Conservation (phyloP, 2,113 vertebrate species). For the Labeo catla region DNA sequence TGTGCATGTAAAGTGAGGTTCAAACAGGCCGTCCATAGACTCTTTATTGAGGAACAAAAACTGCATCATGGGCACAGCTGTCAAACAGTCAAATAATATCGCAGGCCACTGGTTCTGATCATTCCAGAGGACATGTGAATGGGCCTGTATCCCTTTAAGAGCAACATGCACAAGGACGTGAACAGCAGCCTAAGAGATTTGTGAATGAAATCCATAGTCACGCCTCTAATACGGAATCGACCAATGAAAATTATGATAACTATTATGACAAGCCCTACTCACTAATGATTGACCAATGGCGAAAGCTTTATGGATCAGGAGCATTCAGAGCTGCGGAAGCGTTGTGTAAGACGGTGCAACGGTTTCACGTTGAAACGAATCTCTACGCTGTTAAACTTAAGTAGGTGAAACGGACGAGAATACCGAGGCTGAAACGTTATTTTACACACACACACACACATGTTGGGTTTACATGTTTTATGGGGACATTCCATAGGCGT, state of each 20-base stretch:
- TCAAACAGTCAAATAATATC: too few relatives aligned
- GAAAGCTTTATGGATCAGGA: neutral
- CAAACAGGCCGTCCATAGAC: too few relatives aligned
- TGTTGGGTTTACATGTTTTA: too few relatives aligned
- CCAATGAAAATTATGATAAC: slow-evolving; percentile 55
- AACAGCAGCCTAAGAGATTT: slow-evolving; percentile 65
- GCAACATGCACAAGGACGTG: slow-evolving; percentile 43
- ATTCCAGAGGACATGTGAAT: too few relatives aligned
- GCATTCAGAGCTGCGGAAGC: neutral
- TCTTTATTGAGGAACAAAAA: too few relatives aligned
- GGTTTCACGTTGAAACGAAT: slow-evolving; percentile 66
- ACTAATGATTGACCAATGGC: slow-evolving; percentile 62
- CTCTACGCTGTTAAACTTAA: slow-evolving; percentile 19
- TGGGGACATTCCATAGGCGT: too few relatives aligned
- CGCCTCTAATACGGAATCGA: slow-evolving; percentile 44
- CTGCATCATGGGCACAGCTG: too few relatives aligned
- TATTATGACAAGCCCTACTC: slow-evolving; percentile 31
- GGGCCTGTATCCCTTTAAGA: neutral
- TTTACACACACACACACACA: too few relatives aligned
- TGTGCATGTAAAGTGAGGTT: too few relatives aligned
- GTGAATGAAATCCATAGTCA: slow-evolving; percentile 72
- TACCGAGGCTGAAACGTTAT: neutral
- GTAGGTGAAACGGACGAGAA: neutral
- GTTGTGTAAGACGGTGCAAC: slow-evolving; percentile 71
- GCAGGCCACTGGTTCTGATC: too few relatives aligned